Percentiles rank a stretch among this genome's conserved stretches.
These are phyloP conservation scores for Drosophila diplacantha DNA, from an alignment of 2,888 invertebrate species.

Conservation along the genomic window DNA sequence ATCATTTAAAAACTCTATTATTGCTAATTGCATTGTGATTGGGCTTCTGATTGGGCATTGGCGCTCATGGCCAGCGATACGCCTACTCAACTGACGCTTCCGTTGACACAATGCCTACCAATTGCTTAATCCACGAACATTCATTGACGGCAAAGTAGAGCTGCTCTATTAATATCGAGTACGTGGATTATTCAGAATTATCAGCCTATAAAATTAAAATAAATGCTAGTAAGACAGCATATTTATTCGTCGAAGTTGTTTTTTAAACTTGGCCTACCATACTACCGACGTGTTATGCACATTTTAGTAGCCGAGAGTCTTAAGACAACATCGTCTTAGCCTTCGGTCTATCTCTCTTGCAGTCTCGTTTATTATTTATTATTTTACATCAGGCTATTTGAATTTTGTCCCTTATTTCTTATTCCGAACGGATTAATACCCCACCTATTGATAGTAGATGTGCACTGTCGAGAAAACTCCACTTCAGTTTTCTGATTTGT, in stretches of 20 bases:
- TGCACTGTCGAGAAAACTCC: too few species aligned
- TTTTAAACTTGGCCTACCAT: neutral
- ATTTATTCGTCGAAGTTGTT: neutral
- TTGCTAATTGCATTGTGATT: constrained; percentile 15
- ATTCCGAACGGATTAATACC: too few species aligned
- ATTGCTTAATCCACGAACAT: constrained; percentile 38
- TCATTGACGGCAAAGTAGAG: neutral
- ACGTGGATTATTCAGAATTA: neutral
- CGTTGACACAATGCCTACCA: constrained; percentile 29
- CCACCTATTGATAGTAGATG: too few species aligned
- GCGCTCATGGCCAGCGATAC: neutral
- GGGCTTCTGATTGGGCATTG: constrained; percentile 1
- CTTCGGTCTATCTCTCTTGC: too few species aligned
- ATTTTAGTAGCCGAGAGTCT: neutral
- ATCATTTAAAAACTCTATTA: constrained; percentile 52
- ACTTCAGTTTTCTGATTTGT: too few species aligned
- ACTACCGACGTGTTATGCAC: neutral
- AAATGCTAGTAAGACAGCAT: neutral
- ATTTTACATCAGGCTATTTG: too few species aligned
- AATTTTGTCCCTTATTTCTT: too few species aligned
- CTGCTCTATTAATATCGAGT: neutral
- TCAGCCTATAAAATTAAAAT: neutral
- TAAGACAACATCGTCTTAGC: neutral
- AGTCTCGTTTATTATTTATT: too few species aligned
- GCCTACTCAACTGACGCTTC: neutral